A percentile compares a stretch with the other conserved stretches of the same genome.
phyloP scores from a whole-genome alignment of 1,140 invertebrate species.

The Ganaspis sp. region DNA sequence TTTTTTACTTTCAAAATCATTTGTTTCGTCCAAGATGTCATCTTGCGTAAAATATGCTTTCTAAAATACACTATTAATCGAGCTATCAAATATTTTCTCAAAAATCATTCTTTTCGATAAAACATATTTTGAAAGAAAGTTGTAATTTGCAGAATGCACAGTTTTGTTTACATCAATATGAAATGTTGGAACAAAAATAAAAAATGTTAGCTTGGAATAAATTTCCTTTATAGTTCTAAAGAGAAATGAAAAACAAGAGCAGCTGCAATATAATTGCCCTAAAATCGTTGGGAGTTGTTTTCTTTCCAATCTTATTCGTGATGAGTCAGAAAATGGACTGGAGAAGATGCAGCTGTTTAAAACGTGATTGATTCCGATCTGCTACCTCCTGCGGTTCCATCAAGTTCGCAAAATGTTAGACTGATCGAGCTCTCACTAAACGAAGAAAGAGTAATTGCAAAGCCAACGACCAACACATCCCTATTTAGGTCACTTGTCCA shows the following conservation, averaged over 20 bases:
- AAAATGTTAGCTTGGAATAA: not conserved
- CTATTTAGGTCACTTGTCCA: constrained; percentile 44
- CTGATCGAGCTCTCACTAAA: constrained; percentile 34
- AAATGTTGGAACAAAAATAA: too few species aligned
- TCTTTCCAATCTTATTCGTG: constrained; percentile 15
- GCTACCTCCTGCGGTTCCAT: constrained; percentile 14
- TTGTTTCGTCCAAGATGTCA: too few species aligned
- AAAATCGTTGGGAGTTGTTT: not conserved
- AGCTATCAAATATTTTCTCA: too few species aligned
- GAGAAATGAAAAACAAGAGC: not conserved
- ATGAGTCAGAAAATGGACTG: constrained; percentile 15
- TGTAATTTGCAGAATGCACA: too few species aligned
- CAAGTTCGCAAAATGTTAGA: constrained; percentile 4
- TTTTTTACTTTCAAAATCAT: too few species aligned
- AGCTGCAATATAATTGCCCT: constrained; percentile 2
- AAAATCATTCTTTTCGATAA: too few species aligned
- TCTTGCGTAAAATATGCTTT: too few species aligned
- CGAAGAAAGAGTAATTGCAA: constrained; percentile 48
- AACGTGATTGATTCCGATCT: constrained; percentile 30
- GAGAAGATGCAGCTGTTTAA: constrained; percentile 14
- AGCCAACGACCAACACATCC: constrained; percentile 29
- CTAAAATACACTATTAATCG: too few species aligned
- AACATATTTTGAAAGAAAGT: too few species aligned
- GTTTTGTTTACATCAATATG: too few species aligned
- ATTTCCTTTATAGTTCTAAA: not conserved